Conservation (phyloP, 2,113 vertebrate genomes). For the Thalassarche chlororhynchos region DNA sequence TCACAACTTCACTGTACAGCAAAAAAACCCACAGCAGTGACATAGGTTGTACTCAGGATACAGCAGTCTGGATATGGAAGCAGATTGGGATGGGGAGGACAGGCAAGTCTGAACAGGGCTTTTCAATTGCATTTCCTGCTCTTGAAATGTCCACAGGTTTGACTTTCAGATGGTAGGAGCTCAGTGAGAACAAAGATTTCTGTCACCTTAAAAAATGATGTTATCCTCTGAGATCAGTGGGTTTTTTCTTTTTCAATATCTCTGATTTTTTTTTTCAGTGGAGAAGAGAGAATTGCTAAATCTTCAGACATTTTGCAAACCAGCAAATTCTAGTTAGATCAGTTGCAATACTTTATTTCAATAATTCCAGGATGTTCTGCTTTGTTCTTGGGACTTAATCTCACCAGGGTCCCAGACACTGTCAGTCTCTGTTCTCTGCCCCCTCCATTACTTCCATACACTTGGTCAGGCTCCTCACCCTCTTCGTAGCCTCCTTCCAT, state of each 20-base stretch:
- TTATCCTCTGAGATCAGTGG: neutral
- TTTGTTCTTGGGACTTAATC: neutral
- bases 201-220: neutral
- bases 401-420: neutral
- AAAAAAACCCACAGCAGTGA: neutral
- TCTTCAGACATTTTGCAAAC: neutral
- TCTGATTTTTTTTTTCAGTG: neutral
- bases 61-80: neutral
- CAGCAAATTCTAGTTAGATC: neutral
- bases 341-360: neutral
- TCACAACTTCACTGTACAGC: neutral
- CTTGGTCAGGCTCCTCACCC: neutral
- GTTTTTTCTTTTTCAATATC: neutral
- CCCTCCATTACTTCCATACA: neutral
- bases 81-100: neutral
- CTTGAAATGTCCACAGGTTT: neutral
- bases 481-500: neutral
- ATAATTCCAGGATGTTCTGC: neutral
- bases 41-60: neutral
- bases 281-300: neutral
- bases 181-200: neutral
- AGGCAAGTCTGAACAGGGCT: neutral
- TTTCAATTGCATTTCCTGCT: neutral
- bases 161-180: neutral
- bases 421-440: neutral